Percentiles rank a stretch among this genome's conserved stretches.
Conservation (phyloP, 2,888 invertebrate genomes). For the Chironomus riparius region DNA sequence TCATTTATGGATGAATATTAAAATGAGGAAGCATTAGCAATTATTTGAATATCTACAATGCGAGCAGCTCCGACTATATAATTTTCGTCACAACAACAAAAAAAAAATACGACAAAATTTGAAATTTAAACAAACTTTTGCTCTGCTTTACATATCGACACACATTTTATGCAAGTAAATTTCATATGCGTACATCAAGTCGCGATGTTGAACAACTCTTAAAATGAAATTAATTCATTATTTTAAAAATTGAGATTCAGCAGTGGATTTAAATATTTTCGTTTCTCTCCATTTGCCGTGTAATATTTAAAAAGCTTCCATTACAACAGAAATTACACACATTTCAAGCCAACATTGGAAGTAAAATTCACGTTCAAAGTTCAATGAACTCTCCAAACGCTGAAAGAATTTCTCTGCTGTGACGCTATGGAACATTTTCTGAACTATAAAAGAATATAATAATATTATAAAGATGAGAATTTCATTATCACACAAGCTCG, state of each 20-base stretch:
- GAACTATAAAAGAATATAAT: neutral
- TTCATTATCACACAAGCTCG: neutral
- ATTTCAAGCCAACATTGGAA: neutral
- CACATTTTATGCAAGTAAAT: conserved; percentile 1
- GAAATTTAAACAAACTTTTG: neutral
- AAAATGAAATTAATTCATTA: neutral
- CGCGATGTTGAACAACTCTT: neutral
- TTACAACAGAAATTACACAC: neutral
- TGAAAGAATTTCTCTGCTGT: conserved; percentile 19
- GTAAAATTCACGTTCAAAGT: conserved; percentile 25
- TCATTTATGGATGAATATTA: neutral
- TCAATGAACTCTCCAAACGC: conserved; percentile 13
- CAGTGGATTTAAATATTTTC: neutral
- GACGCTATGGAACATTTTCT: conserved; percentile 6
- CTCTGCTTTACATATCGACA: neutral
- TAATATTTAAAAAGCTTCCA: no score
- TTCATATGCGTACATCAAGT: neutral
- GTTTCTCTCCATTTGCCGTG: no score
- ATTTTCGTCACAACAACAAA: no score
- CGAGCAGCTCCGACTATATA: neutral
- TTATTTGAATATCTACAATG: neutral
- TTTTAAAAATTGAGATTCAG: neutral
- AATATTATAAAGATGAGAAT: neutral
- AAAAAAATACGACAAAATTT: neutral
- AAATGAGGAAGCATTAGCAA: neutral